These are phyloP conservation scores for Thunnus albacares DNA, from an alignment of 2,797 vertebrate genomes.

Conservation along the genomic window DNA sequence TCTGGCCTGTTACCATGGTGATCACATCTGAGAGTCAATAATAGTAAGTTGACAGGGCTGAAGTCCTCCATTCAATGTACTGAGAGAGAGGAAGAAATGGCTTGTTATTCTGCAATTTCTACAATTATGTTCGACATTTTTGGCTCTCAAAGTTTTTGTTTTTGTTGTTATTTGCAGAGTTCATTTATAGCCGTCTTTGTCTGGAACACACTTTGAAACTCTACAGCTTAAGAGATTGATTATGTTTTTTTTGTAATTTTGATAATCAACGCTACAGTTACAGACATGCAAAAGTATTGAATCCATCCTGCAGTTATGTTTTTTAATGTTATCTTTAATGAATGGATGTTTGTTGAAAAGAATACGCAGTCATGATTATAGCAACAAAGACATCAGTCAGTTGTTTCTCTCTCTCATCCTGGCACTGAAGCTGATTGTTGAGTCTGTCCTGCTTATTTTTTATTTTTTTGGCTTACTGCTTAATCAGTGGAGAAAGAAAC, in stretches of 20 bases:
- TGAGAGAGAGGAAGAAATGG: constrained; percentile 21
- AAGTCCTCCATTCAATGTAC: constrained; percentile 39
- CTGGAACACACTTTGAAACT: not conserved
- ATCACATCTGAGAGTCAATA: constrained; percentile 70
- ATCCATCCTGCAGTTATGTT: not conserved
- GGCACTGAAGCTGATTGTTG: constrained; percentile 19
- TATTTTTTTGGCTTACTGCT: constrained; percentile 31
- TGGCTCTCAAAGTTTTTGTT: not conserved
- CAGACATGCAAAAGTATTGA: not conserved
- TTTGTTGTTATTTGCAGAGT: not conserved
- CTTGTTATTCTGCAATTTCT: constrained; percentile 15
- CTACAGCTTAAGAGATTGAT: not conserved
- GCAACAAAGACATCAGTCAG: constrained; percentile 41
- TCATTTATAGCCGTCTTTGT: not conserved
- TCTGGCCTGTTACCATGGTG: constrained; percentile 76
- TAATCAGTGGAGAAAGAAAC: constrained; percentile 62
- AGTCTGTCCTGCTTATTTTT: constrained; percentile 33
- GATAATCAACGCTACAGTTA: not conserved
- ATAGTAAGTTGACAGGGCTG: constrained; percentile 62
- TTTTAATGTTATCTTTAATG: constrained; percentile 24
- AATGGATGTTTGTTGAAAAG: constrained; percentile 35
- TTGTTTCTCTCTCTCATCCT: constrained; percentile 27
- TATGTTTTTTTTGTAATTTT: not conserved
- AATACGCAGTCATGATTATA: constrained; percentile 23
- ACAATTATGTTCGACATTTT: constrained; percentile 1